A percentile compares a stretch with the other conserved stretches of the same genome.
Evolutionary conservation across 2,113 vertebrate genomes (phyloP).

Genomic region (Picathartes gymnocephalus): DNA sequence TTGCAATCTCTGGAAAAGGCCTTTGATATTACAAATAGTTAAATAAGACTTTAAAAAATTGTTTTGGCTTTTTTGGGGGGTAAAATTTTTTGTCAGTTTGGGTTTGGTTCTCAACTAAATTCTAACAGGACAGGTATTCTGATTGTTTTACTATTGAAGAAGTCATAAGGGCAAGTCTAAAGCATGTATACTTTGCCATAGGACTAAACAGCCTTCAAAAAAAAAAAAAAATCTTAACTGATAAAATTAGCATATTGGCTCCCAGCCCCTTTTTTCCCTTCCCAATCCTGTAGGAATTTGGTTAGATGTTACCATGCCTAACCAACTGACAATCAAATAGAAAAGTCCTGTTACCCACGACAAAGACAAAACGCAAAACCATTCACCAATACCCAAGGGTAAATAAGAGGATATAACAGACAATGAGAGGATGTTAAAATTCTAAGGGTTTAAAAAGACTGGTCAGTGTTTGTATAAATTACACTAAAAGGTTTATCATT

Average conservation of each 20-base stretch:
- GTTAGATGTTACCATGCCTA: background rate
- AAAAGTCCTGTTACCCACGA: background rate
- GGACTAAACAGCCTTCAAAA: background rate
- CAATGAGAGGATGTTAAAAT: background rate
- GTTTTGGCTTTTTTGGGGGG: fast-evolving
- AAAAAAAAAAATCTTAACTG: background rate
- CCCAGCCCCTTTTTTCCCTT: background rate
- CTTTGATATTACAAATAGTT: background rate
- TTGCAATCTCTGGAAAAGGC: background rate
- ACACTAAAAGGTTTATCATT: background rate
- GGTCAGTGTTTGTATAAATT: background rate
- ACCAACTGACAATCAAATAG: background rate
- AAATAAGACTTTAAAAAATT: background rate
- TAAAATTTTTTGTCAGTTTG: background rate
- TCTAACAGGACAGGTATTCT: background rate
- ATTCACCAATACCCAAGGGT: background rate
- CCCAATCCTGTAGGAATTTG: background rate
- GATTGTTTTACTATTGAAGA: background rate
- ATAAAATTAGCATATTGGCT: background rate
- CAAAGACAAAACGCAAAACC: background rate
- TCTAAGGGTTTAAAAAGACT: background rate
- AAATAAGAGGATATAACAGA: background rate
- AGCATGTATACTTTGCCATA: background rate
- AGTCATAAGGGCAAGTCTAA: background rate
- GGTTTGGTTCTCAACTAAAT: background rate